phyloP scores from a whole-genome alignment of 2,888 invertebrate genomes.

The Leistus spinibarbis region DNA sequence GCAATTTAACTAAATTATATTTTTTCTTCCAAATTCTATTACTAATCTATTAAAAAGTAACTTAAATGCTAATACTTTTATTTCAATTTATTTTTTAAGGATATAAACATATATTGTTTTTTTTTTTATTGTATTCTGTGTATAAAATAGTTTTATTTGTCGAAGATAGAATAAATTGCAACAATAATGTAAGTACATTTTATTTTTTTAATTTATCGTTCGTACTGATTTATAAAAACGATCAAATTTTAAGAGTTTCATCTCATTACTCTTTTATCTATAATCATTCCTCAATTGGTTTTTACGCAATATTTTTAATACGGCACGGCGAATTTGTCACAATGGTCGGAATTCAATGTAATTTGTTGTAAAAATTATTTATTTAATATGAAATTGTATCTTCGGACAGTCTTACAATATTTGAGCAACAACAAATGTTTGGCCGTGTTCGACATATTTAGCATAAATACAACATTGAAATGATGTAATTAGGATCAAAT shows the following conservation, averaged over 20 bases:
- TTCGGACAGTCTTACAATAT: background rate
- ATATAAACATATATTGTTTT: background rate
- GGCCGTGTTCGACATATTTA: no score
- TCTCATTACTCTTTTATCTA: background rate
- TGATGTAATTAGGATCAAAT: slow-evolving; percentile 24
- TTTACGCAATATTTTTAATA: background rate
- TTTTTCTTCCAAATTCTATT: no score
- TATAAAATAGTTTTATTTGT: background rate
- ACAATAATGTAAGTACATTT: background rate
- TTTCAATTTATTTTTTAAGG: background rate
- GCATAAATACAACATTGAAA: slow-evolving; percentile 34
- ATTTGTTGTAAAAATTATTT: background rate
- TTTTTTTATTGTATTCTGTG: background rate
- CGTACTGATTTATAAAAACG: background rate
- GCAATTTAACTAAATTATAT: no score
- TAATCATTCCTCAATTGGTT: background rate
- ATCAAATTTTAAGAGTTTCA: background rate
- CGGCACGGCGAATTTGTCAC: background rate
- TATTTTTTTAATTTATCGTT: background rate
- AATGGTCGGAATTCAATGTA: background rate
- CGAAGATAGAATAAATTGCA: background rate
- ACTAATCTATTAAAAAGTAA: no score
- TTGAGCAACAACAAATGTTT: background rate
- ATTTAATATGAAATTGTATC: background rate
- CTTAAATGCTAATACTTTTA: background rate